A percentile compares a stretch with the other conserved stretches of the same genome.
Evolutionary conservation across 2,797 vertebrate genomes (phyloP).

Genomic region (Nothura maculosa): DNA sequence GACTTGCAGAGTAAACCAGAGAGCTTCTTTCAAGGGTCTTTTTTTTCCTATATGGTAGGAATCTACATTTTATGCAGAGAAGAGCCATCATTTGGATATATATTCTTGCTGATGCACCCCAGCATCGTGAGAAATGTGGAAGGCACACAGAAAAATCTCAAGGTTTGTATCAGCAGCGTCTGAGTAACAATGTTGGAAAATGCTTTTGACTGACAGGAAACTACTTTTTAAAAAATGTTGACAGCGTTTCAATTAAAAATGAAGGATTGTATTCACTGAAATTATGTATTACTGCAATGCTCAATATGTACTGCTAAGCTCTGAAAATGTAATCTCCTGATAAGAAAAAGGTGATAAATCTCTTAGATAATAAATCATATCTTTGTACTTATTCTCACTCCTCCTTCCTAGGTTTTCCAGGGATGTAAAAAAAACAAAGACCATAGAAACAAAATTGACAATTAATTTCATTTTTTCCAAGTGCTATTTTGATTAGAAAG

Average conservation of each 20-base stretch:
- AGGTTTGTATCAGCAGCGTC: background rate
- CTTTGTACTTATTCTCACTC: background rate
- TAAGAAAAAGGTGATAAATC: background rate
- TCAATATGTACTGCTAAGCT: background rate
- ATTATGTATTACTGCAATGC: background rate
- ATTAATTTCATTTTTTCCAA: background rate
- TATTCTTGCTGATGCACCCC: accelerated
- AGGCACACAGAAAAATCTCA: background rate
- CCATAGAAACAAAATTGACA: background rate
- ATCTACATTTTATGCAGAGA: background rate
- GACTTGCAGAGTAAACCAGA: background rate
- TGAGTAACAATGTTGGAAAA: background rate
- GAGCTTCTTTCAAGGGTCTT: background rate
- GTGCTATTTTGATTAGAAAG: background rate
- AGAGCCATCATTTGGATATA: background rate
- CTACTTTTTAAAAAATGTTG: background rate
- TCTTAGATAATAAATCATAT: background rate
- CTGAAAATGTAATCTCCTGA: background rate
- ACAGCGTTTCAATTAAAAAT: background rate
- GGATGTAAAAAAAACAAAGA: background rate
- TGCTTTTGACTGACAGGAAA: background rate
- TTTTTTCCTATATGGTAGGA: background rate
- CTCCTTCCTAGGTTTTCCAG: background rate
- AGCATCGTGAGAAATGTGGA: background rate
- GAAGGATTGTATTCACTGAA: background rate